Conservation (phyloP, 2,797 vertebrate species). For the Notolabrus celidotus region DNA sequence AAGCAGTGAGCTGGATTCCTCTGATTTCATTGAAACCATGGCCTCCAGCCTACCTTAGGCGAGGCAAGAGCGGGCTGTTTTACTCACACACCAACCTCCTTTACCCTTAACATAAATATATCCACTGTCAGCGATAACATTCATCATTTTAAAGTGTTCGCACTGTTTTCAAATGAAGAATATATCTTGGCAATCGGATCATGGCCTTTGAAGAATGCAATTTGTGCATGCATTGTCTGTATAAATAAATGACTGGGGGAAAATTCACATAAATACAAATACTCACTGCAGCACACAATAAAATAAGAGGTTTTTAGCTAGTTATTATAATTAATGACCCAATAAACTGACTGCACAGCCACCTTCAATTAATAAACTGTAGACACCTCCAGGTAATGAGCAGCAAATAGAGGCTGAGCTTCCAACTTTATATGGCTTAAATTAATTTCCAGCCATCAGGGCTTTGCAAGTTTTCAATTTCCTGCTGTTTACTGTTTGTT, state of each 20-base stretch:
- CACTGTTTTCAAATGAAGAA: background rate
- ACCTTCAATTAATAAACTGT: constrained; percentile 28
- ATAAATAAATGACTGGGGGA: background rate
- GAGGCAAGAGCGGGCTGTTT: background rate
- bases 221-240: background rate
- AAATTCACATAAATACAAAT: background rate
- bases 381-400: constrained; percentile 24
- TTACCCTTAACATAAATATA: background rate
- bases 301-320: background rate
- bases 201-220: background rate
- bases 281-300: background rate
- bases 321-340: constrained; percentile 35
- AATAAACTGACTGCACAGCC: constrained; percentile 3
- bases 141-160: too few species aligned
- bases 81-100: background rate
- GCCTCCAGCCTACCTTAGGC: background rate
- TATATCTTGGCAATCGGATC: background rate
- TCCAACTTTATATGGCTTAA: constrained; percentile 34
- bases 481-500: constrained; percentile 46
- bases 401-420: constrained; percentile 11
- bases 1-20: background rate
- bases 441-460: constrained; percentile 38
- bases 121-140: background rate
- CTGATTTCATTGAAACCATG: background rate
- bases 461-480: constrained; percentile 33